A percentile compares a stretch with the other conserved stretches of the same genome.
Evolutionary conservation across 2,797 vertebrate species (phyloP).

Genomic region (Pseudochaenichthys georgianus): DNA sequence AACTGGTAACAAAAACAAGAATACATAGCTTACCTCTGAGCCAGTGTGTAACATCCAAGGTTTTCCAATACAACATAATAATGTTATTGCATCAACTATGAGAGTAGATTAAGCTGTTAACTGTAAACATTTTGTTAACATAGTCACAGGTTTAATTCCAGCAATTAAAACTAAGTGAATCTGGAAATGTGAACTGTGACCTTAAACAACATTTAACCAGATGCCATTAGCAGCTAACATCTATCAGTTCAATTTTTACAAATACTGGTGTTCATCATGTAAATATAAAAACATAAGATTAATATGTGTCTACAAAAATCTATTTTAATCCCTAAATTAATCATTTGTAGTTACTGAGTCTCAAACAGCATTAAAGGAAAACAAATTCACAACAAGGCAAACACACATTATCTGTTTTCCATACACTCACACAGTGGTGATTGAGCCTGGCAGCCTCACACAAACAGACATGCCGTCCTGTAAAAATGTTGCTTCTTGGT

Average conservation of each 20-base stretch:
- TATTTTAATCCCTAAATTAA: slow-evolving; percentile 1
- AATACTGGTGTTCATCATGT: neutral
- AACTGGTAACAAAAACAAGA: slow-evolving; percentile 31
- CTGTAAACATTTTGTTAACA: neutral
- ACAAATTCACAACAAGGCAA: neutral
- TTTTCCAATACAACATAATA: slow-evolving; percentile 10
- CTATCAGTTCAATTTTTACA: neutral
- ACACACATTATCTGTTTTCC: neutral
- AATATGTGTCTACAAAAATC: neutral
- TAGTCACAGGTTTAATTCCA: neutral
- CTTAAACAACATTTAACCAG: neutral
- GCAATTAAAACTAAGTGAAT: neutral
- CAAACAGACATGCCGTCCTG: neutral
- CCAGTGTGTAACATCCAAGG: neutral
- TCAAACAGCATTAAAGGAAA: neutral
- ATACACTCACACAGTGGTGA: neutral
- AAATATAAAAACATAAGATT: neutral
- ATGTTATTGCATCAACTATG: neutral
- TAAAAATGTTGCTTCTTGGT: slow-evolving; percentile 10
- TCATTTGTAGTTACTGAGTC: neutral
- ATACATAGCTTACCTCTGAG: slow-evolving; percentile 12
- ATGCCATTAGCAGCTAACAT: neutral
- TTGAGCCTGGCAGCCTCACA: neutral
- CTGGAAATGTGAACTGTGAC: neutral
- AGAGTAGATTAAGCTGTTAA: neutral